Percentiles rank a stretch among this genome's conserved stretches.
Evolutionary conservation across 2,888 invertebrate genomes (phyloP).

Genomic region (Pristionchus arcanus): DNA sequence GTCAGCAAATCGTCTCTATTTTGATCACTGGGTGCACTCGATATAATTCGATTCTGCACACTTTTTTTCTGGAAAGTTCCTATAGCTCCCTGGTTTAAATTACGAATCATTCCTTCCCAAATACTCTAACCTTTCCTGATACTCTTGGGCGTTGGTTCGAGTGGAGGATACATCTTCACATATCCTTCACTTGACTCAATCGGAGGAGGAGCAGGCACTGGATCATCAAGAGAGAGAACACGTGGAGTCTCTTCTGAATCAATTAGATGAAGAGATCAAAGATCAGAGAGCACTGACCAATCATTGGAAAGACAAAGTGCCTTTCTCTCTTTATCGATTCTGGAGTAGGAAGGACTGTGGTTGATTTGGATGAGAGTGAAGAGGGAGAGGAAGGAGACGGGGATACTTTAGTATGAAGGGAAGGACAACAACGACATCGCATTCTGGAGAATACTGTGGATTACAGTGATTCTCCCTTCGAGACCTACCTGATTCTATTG

Average conservation of each 20-base stretch:
- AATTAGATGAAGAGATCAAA: neutral
- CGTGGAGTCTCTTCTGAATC: neutral
- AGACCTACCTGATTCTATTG: constrained; percentile 15
- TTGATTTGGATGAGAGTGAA: constrained; percentile 16
- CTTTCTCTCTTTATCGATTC: constrained; percentile 11
- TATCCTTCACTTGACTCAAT: constrained; percentile 19
- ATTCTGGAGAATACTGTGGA: neutral
- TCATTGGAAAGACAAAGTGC: constrained; percentile 43
- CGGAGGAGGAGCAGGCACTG: neutral
- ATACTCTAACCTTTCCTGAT: neutral
- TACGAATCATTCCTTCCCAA: too few relatives aligned
- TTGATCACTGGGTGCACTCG: neutral
- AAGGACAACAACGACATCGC: constrained; percentile 18
- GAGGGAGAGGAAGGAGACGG: neutral
- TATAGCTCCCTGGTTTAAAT: too few relatives aligned
- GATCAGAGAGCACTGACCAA: constrained; percentile 13
- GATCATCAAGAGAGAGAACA: constrained; percentile 36
- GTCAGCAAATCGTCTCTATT: neutral
- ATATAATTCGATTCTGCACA: neutral
- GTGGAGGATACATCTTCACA: constrained; percentile 55
- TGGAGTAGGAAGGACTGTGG: constrained; percentile 31
- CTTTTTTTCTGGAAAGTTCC: too few relatives aligned
- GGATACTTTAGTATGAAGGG: neutral
- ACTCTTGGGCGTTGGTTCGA: neutral
- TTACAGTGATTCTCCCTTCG: neutral